Evolutionary conservation across 2,888 invertebrate species (phyloP).

Genomic region (Acronicta alni): DNA sequence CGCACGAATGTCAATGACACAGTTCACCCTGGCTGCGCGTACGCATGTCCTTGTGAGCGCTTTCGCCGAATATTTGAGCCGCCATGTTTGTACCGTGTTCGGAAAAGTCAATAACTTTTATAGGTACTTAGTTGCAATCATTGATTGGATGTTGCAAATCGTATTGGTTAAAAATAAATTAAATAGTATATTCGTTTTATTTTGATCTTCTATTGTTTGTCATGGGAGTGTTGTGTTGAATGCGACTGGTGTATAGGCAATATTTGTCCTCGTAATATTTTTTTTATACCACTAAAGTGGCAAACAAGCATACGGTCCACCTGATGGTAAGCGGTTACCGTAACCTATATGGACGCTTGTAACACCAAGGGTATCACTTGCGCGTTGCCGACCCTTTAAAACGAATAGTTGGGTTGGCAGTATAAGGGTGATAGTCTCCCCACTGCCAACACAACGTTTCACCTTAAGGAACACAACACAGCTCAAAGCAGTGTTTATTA

Average conservation of each 20-base stretch:
- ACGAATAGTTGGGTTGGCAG: too few species aligned
- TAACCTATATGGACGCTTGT: too few species aligned
- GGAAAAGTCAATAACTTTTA: slow-evolving; percentile 50
- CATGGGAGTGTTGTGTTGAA: slow-evolving; percentile 12
- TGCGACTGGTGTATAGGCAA: slow-evolving; percentile 11
- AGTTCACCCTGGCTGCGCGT: slow-evolving; percentile 51
- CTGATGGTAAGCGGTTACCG: too few species aligned
- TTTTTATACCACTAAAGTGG: too few species aligned
- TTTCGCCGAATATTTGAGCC: slow-evolving; percentile 55
- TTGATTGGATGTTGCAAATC: slow-evolving; percentile 43
- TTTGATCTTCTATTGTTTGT: slow-evolving; percentile 28
- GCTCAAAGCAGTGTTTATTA: too few species aligned
- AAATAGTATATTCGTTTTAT: slow-evolving; percentile 23
- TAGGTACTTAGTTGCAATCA: slow-evolving; percentile 38
- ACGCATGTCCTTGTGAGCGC: slow-evolving; percentile 55
- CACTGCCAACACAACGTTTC: too few species aligned
- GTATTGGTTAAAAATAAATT: slow-evolving; percentile 19
- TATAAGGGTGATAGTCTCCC: too few species aligned
- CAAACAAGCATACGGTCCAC: too few species aligned
- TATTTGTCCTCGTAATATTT: slow-evolving; percentile 12
- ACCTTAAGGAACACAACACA: too few species aligned
- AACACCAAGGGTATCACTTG: too few species aligned
- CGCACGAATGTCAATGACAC: slow-evolving; percentile 49
- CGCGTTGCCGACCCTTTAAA: too few species aligned
- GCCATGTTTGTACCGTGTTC: slow-evolving; percentile 33